Percentiles rank a stretch among this genome's conserved stretches.
phyloP scores from a whole-genome alignment of 2,113 vertebrate species.

The Tringa solitaria region DNA sequence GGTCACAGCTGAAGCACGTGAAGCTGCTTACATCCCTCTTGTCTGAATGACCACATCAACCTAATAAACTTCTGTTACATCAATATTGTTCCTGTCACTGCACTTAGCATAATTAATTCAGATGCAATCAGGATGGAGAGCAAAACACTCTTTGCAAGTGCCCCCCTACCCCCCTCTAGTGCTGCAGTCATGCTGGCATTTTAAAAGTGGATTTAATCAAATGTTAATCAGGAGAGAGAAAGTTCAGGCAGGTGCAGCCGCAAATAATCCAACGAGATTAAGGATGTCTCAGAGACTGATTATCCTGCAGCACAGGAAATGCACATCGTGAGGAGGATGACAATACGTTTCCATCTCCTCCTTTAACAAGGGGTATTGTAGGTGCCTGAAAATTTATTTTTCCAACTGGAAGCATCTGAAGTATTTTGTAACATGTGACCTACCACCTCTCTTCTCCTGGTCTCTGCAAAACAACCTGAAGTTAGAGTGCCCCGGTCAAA shows the following conservation, averaged over 20 bases:
- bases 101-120: slow-evolving; percentile 63
- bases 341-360: slow-evolving; percentile 7
- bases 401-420: slow-evolving; percentile 38
- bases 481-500: background rate
- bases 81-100: slow-evolving; percentile 66
- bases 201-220: slow-evolving; percentile 67
- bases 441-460: slow-evolving; percentile 9
- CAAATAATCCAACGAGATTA: slow-evolving; percentile 62
- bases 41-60: slow-evolving; percentile 54
- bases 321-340: background rate
- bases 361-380: slow-evolving; percentile 13
- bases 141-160: slow-evolving; percentile 24
- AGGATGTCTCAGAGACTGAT: slow-evolving; percentile 27
- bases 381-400: slow-evolving; percentile 58
- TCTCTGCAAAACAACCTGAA: slow-evolving; percentile 34
- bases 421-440: background rate
- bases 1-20: background rate
- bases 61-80: slow-evolving; percentile 65
- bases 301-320: slow-evolving; percentile 22
- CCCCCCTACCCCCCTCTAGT: background rate
- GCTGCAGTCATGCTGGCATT: slow-evolving; percentile 28
- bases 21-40: slow-evolving; percentile 21
- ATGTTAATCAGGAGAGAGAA: slow-evolving; percentile 63
- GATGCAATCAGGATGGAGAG: slow-evolving; percentile 64
- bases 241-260: slow-evolving; percentile 47